These are phyloP conservation scores for Sitta europaea DNA, from an alignment of 2,113 vertebrate species.

Conservation along the genomic window DNA sequence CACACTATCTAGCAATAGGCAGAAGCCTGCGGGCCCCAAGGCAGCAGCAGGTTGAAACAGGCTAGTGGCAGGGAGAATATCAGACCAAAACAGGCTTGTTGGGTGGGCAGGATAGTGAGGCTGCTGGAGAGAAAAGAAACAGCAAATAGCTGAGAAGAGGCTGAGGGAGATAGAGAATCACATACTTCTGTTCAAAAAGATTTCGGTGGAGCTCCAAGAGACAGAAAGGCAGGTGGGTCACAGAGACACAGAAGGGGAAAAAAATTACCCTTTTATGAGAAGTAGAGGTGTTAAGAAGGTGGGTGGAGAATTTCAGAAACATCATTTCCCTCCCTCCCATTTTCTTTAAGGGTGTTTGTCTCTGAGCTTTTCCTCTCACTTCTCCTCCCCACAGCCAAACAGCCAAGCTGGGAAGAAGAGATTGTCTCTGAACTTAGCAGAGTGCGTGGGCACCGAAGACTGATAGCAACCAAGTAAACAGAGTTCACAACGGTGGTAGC, in stretches of 20 bases:
- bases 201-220: neutral
- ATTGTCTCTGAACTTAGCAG: neutral
- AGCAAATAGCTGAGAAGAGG: neutral
- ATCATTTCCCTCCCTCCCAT: neutral
- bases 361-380: neutral
- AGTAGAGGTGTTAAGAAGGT: neutral
- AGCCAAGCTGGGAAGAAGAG: constrained; percentile 30
- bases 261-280: neutral
- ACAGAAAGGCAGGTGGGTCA: neutral
- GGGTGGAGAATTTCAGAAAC: neutral
- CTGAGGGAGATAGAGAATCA: neutral
- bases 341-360: constrained; percentile 9
- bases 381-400: constrained; percentile 16
- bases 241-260: neutral
- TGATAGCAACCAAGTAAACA: constrained; percentile 8
- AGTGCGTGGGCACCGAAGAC: neutral
- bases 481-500: neutral
- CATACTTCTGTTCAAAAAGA: neutral
- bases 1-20: neutral
- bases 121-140: neutral
- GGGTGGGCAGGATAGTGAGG: neutral
- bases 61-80: neutral
- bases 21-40: neutral
- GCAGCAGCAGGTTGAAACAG: constrained; percentile 40
- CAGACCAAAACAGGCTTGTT: constrained; percentile 30